Conservation (phyloP, 2,113 vertebrate genomes). For the Marmota flaviventris region DNA sequence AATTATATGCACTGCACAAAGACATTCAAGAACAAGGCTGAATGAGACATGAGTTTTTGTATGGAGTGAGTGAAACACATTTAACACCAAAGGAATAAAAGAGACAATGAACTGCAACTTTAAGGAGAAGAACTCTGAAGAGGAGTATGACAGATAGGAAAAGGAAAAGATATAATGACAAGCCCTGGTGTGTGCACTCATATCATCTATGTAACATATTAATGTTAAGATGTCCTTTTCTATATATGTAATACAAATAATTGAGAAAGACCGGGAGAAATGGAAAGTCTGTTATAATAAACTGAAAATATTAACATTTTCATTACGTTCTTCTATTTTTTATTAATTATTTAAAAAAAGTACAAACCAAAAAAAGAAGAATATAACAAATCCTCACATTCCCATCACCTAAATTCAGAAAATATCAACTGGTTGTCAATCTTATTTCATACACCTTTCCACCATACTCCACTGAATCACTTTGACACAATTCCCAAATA, state of each 20-base stretch:
- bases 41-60: not conserved
- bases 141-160: not conserved
- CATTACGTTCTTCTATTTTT: not conserved
- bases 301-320: not conserved
- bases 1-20: not conserved
- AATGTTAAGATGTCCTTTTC: not conserved
- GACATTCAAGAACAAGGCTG: not conserved
- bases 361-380: not conserved
- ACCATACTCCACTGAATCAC: not conserved
- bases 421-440: not conserved
- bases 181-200: not conserved
- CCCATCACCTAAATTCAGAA: not conserved
- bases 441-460: not conserved
- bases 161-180: not conserved
- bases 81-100: not conserved
- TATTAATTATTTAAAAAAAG: not conserved
- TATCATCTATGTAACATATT: not conserved
- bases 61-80: not conserved
- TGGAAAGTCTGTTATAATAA: slow-evolving; percentile 12
- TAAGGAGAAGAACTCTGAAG: not conserved
- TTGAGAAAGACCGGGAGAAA: not conserved
- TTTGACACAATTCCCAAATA: not conserved
- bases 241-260: not conserved
- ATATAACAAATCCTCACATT: not conserved
- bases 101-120: not conserved